Evolutionary conservation across 2,113 vertebrate species (phyloP).

Genomic region (Micronycteris hirsuta): DNA sequence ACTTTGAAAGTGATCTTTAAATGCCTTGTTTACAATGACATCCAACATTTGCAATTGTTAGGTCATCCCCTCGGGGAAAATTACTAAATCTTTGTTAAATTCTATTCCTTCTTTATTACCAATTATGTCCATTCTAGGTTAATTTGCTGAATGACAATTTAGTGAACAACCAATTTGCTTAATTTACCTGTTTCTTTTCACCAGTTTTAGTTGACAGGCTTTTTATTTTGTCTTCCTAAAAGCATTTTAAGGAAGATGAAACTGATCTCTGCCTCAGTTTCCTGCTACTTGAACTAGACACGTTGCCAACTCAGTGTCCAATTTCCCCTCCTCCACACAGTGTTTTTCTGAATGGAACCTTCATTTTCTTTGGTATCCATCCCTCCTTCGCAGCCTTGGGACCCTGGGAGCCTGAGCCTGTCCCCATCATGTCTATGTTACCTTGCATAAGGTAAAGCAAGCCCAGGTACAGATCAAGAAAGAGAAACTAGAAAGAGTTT

Average conservation of each 20-base stretch:
- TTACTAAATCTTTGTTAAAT: slow-evolving; percentile 43
- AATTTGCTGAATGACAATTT: slow-evolving; percentile 58
- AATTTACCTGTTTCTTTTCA: slow-evolving; percentile 67
- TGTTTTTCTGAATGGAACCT: neutral
- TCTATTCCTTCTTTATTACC: slow-evolving; percentile 57
- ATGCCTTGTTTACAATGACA: slow-evolving; percentile 58
- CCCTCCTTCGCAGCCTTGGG: neutral
- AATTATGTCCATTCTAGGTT: slow-evolving; percentile 51
- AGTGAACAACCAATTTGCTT: slow-evolving; percentile 45
- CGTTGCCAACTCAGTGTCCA: neutral
- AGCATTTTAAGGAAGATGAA: neutral
- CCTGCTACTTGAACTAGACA: neutral
- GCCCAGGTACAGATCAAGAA: neutral
- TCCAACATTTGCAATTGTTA: slow-evolving; percentile 30
- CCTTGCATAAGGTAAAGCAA: neutral
- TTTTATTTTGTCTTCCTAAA: slow-evolving; percentile 17
- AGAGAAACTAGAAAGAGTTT: neutral
- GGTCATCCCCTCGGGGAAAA: slow-evolving; percentile 28
- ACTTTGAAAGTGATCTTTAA: slow-evolving; percentile 47
- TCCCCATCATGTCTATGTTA: neutral
- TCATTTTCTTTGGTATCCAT: neutral
- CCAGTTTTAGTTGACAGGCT: slow-evolving; percentile 3
- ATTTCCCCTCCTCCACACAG: fast-evolving
- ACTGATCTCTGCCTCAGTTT: neutral
- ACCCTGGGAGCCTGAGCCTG: neutral